These are phyloP conservation scores for Falco naumanni DNA, from an alignment of 2,797 vertebrate genomes.

Conservation along the genomic window DNA sequence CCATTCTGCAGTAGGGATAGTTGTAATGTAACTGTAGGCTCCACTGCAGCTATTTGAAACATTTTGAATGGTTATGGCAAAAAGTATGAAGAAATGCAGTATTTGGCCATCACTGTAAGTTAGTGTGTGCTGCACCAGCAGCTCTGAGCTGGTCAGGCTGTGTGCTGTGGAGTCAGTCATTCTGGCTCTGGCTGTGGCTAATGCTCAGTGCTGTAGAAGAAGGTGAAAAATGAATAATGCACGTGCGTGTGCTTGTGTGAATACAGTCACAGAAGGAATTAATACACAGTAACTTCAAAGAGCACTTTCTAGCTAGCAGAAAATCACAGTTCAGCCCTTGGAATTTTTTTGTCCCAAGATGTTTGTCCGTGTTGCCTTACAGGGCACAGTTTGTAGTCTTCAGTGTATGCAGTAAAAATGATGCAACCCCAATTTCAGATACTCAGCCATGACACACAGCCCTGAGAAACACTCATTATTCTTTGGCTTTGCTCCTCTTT, in stretches of 20 bases:
- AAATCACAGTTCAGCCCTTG: not conserved
- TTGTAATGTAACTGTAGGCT: not conserved
- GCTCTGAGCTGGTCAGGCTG: not conserved
- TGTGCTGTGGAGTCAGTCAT: fast-evolving
- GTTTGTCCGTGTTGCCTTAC: not conserved
- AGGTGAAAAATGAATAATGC: not conserved
- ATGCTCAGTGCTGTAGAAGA: not conserved
- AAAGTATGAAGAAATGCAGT: not conserved
- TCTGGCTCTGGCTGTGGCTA: not conserved
- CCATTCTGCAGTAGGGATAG: not conserved
- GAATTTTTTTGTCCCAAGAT: not conserved
- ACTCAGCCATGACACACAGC: not conserved
- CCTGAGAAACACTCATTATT: constrained; percentile 5
- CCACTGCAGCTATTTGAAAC: not conserved
- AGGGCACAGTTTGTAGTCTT: constrained; percentile 18
- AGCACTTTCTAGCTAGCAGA: constrained; percentile 13
- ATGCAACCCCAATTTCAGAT: constrained; percentile 14
- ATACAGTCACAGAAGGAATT: constrained; percentile 4
- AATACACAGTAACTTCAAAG: not conserved
- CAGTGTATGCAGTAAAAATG: not conserved
- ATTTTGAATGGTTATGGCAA: not conserved
- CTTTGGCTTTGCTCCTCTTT: constrained; percentile 48
- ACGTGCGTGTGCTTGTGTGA: not conserved
- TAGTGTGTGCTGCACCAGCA: not conserved
- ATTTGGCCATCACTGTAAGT: not conserved